Conservation (phyloP, 2,888 invertebrate genomes). For the Dysmachus trigonus region DNA sequence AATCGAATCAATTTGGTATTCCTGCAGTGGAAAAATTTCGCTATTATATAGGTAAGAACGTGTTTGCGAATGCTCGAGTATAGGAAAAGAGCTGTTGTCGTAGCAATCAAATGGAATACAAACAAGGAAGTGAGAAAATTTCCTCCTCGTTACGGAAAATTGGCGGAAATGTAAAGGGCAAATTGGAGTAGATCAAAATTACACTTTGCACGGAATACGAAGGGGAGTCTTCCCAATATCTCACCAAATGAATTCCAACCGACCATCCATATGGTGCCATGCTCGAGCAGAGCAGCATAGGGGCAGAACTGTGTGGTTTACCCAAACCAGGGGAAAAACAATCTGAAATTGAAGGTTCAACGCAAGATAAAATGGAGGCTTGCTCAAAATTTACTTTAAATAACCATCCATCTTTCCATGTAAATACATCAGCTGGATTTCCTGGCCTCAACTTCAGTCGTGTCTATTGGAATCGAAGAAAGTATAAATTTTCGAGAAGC, state of each 20-base stretch:
- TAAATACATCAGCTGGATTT: too few relatives aligned
- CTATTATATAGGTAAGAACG: neutral
- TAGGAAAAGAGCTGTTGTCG: neutral
- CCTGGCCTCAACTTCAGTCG: too few relatives aligned
- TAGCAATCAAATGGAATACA: constrained; percentile 13
- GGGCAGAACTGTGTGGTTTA: neutral
- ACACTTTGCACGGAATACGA: neutral
- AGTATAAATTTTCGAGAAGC: too few relatives aligned
- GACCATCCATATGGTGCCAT: neutral
- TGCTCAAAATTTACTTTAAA: neutral
- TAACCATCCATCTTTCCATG: too few relatives aligned
- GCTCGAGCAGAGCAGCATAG: neutral
- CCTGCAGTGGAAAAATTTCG: neutral
- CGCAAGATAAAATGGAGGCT: neutral
- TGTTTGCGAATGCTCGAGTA: neutral
- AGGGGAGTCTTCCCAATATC: neutral
- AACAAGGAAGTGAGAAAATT: constrained; percentile 24
- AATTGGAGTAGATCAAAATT: neutral
- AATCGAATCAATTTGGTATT: constrained; percentile 11
- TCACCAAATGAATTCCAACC: neutral
- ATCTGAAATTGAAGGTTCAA: neutral
- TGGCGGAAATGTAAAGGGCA: constrained; percentile 22
- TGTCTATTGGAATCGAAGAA: too few relatives aligned
- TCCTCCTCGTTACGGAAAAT: constrained; percentile 20
- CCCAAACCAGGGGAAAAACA: neutral